Conservation (phyloP, 2,797 vertebrate species). For the Enoplosus armatus region DNA sequence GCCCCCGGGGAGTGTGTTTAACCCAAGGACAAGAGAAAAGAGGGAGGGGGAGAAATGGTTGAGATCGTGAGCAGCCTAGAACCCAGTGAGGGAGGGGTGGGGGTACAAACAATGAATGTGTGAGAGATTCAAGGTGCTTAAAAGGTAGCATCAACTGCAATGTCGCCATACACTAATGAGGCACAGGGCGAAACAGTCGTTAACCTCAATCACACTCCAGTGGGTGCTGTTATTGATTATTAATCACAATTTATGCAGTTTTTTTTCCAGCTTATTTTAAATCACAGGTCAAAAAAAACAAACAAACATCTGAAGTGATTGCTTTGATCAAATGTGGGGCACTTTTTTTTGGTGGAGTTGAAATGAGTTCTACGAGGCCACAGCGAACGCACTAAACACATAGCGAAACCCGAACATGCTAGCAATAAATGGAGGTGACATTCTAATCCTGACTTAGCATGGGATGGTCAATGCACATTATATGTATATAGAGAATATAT, state of each 20-base stretch:
- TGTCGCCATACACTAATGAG: conserved; percentile 1
- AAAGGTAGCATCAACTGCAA: not conserved
- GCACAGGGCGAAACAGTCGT: not conserved
- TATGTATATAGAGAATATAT: not conserved
- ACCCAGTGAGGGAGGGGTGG: conserved; percentile 29
- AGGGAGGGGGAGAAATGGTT: conserved; percentile 33
- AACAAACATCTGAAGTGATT: too few relatives aligned
- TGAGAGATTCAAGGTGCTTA: not conserved
- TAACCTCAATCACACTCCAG: conserved; percentile 11
- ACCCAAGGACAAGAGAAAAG: conserved; percentile 61
- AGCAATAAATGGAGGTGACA: too few relatives aligned
- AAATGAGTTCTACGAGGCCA: too few relatives aligned
- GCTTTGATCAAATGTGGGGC: too few relatives aligned
- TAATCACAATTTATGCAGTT: not conserved
- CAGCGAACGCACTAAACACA: too few relatives aligned
- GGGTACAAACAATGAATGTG: conserved; percentile 11
- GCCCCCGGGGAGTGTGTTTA: conserved; percentile 69
- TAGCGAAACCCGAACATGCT: too few relatives aligned
- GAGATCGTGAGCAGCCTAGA: conserved; percentile 61
- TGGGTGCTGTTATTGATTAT: not conserved
- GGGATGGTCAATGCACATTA: not conserved
- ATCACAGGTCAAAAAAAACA: too few relatives aligned
- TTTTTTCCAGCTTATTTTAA: too few relatives aligned
- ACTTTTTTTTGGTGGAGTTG: too few relatives aligned
- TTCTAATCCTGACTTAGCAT: not conserved